Conservation (phyloP, 2,113 vertebrate genomes). For the Vombatus ursinus region DNA sequence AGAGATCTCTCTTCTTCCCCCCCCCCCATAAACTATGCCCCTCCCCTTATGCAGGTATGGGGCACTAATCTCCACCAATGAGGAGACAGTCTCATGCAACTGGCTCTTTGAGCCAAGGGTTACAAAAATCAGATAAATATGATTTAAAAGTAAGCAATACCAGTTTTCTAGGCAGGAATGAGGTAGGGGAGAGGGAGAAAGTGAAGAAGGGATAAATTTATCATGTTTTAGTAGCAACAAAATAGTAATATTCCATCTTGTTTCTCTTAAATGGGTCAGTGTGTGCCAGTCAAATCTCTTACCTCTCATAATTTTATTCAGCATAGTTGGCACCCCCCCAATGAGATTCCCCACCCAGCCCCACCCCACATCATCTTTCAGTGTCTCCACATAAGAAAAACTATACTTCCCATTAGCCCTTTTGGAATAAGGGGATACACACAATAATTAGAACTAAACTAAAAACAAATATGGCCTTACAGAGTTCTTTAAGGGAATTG, state of each 20-base stretch:
- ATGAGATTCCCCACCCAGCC: neutral
- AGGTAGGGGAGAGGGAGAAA: neutral
- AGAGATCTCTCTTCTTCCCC: neutral
- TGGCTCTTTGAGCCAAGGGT: neutral
- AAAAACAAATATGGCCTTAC: neutral
- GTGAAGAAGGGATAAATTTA: neutral
- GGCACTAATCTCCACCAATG: neutral
- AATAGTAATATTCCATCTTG: neutral
- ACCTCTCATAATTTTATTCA: neutral
- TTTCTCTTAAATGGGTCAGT: neutral
- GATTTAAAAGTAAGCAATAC: neutral
- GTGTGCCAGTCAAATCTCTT: neutral
- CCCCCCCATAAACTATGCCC: neutral
- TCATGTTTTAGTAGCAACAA: neutral
- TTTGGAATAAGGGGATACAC: neutral
- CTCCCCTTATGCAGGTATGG: neutral
- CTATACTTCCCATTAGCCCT: neutral
- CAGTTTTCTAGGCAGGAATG: neutral
- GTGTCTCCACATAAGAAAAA: neutral
- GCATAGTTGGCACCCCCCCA: neutral
- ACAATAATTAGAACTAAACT: neutral
- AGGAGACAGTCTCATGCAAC: neutral
- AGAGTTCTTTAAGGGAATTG: neutral
- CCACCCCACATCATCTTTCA: neutral
- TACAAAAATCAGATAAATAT: neutral